Conservation (phyloP, 2,113 vertebrate genomes). For the Labeo rohita region DNA sequence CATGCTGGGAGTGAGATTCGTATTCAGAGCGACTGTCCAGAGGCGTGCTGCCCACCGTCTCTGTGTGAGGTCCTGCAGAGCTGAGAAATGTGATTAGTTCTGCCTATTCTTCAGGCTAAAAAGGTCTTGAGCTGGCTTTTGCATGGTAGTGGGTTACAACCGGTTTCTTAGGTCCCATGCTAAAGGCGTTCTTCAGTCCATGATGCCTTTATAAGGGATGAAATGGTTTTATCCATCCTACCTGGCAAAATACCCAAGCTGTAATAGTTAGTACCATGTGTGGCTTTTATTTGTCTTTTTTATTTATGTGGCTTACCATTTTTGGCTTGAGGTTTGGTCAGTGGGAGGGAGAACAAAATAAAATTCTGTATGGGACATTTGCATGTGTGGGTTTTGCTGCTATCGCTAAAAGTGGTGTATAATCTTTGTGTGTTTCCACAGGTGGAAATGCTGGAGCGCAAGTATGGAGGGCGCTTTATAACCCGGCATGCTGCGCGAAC, state of each 20-base stretch:
- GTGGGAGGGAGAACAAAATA: slow-evolving; percentile 2
- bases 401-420: neutral
- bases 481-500: slow-evolving; percentile 96
- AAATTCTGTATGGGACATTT: neutral
- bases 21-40: slow-evolving; percentile 27
- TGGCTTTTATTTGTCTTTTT: neutral
- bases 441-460: slow-evolving; percentile 99
- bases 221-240: neutral
- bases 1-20: slow-evolving; percentile 2
- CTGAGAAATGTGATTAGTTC: slow-evolving; percentile 48
- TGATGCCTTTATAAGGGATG: slow-evolving; percentile 24
- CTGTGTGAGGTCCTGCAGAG: slow-evolving; percentile 30
- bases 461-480: slow-evolving; percentile 98
- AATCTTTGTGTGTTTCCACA: slow-evolving; percentile 61
- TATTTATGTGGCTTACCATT: neutral
- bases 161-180: neutral
- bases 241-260: neutral
- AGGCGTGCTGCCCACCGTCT: slow-evolving; percentile 28
- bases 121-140: slow-evolving; percentile 28
- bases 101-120: slow-evolving; percentile 27
- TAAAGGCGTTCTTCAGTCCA: neutral
- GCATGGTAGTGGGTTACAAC: neutral
- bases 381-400: neutral
- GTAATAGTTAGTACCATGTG: neutral
- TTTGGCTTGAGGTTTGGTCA: slow-evolving; percentile 1